These are phyloP conservation scores for Neuroscelio doddi DNA, from an alignment of 2,888 invertebrate species.

Conservation along the genomic window DNA sequence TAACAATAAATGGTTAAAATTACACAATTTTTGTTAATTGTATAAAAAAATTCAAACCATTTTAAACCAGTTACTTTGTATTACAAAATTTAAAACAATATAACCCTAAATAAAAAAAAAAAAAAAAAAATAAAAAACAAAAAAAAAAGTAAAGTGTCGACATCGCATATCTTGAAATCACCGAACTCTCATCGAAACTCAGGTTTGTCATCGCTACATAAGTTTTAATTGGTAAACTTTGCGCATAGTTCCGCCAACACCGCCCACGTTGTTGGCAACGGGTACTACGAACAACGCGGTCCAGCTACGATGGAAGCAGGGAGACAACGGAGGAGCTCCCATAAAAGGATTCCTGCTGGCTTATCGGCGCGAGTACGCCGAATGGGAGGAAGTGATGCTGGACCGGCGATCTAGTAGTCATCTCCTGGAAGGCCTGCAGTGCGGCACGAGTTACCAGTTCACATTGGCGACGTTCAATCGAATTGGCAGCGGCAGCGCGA, in stretches of 20 bases:
- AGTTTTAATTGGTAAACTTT: slow-evolving; percentile 64
- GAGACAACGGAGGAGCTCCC: slow-evolving; percentile 75
- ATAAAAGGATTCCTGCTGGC: slow-evolving; percentile 74
- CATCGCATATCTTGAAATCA: neutral
- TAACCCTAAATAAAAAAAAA: too few species aligned
- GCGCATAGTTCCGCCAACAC: slow-evolving; percentile 75
- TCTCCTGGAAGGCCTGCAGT: slow-evolving; percentile 67
- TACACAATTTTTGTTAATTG: too few species aligned
- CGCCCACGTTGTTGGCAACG: slow-evolving; percentile 73
- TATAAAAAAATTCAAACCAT: too few species aligned
- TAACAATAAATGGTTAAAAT: too few species aligned
- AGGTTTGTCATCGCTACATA: slow-evolving; percentile 8
- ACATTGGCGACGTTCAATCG: slow-evolving; percentile 70
- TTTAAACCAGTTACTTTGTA: too few species aligned
- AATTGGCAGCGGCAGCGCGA: slow-evolving; percentile 71
- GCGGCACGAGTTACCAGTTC: slow-evolving; percentile 71
- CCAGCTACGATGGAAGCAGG: slow-evolving; percentile 75
- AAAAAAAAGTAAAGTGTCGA: too few species aligned
- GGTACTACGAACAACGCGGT: slow-evolving; percentile 74
- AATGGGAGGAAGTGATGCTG: slow-evolving; percentile 75
- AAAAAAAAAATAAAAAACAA: too few species aligned
- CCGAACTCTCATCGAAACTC: slow-evolving; percentile 9
- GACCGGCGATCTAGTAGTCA: slow-evolving; percentile 71
- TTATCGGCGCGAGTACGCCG: slow-evolving; percentile 74
- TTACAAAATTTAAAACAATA: too few species aligned